Base-by-base conservation (phyloP, 1,140 invertebrate genomes). In the Zaprionus ghesquierei region DNA sequence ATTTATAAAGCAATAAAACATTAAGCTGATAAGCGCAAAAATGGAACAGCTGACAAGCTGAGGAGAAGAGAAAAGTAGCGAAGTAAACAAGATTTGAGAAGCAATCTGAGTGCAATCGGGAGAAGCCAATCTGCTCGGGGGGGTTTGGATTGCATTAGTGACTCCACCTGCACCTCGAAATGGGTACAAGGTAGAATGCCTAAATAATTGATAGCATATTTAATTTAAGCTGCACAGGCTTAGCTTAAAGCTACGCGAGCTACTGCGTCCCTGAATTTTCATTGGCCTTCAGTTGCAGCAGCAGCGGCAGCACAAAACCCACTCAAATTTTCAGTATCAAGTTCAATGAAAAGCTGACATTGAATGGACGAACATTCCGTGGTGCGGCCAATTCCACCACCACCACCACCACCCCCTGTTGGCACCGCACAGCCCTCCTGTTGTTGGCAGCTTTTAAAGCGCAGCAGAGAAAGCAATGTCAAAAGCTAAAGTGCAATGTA, bases 311-410 rank as follows among this genome's bases (percentile, higher is more conserved):
- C 22, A 66, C 33, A 70, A 64, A 58, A 44, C 31, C 35, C 70
- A 69, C 77, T 86, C 62, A 64, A 74, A 81, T 53, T 69, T 85
- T 81, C 74, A 86, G 66, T 81, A 82, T 82, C 82, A 86, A 86
- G 82, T 86, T 86, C 82, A 86, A 82, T 86, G 81, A 76, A 82
- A 87, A 82, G 69, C 84, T 87, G 81, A 75, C 75, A 87, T 87
- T 87, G 78, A 76, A 79, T 53, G 49, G 41, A 55, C 50, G 20
- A 58, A 18, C 18, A 31, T 44, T 10, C 25, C 41, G 23, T 44
- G 22, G 38, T n/a, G 35, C n/a, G 35, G 35, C n/a, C 35, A 41
- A 41, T 41, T n/a, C 35, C n/a, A 25, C 27, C 49, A 18, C 55
- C 55, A 51, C 54, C 56, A 5, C 44, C 20, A 1, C 2, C 29